Base-by-base conservation (phyloP, 2,888 invertebrate genomes). In the Corbicula japonica region DNA sequence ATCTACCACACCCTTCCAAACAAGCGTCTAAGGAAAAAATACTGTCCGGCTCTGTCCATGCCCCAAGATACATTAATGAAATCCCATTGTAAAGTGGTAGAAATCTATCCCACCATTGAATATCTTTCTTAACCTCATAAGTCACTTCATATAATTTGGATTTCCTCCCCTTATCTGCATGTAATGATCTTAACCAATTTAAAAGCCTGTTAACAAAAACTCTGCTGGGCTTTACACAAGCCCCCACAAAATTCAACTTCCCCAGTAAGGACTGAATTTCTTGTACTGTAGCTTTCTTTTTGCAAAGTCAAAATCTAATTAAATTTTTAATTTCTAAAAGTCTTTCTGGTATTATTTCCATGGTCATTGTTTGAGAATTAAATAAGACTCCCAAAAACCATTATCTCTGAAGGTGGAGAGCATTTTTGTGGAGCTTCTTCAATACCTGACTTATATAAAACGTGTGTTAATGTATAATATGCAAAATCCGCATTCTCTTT, bases 301-400 rank as follows among this genome's bases (percentile, higher is more conserved):
- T 60, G 2, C 26, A 2, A 21, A 46, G 30, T 32, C 28, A 63
- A n/a, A 2, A 26, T 21, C n/a, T 48, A n/a, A 46, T 28, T 21
- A 28, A 5, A 15, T 28, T 2, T 21, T 4, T 46, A 3, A 30
- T 30, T n/a, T 63, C 32, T 4, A 8, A 2, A 2, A 41, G n/a
- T 12, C 32, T 2, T 34, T 30, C 30, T 3, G 41, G 44, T 2
- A 23, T 46, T n/a, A 63, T 63, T 32, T 34, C 63, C 46, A 63
- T 63, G 5, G 48, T 63, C 63, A 63, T 46, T 18, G 44, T 12
- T 1, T 10, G 12, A 10, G 48, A 32, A 30, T 63, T 46, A 30
- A 63, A 48, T 8, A 63, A 48, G 1, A 63, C 41, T 3, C 63
- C 46, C 26, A 63, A 48, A 63, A 63, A 46, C 6, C 56, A 28